Base-by-base conservation (phyloP, 2,797 vertebrate species). In the Onychomys leucogaster region DNA sequence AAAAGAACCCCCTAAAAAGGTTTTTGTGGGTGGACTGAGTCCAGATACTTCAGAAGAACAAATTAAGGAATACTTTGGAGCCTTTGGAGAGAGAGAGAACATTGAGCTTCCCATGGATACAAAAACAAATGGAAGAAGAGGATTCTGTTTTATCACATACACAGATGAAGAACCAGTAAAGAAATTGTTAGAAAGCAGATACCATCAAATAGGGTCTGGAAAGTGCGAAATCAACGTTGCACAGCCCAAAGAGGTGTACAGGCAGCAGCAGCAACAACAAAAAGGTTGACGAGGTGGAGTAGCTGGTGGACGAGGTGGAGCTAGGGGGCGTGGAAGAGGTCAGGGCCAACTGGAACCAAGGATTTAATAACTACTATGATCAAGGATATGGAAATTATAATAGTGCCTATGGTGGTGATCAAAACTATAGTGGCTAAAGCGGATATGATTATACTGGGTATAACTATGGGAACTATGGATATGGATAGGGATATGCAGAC, bases 181-280 rank as follows among this genome's bases (percentile, higher is more conserved):
- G 98, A 99, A 99, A 93, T 98, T 99, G 34, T 97, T 99, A 98
- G 99, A 99, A 97, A 99, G 99, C 98, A 98, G 99, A 99, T 99
- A 99, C 43, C 99, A 99, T 98, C 99, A 99, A 69, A 99, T 99
- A 96, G 99, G 99, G 97, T 99, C 99, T 97, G 99, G 99, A 98
- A 99, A 99, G 99, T 99, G 99, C 98, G 99, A 99, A 98, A 99
- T 99, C 94, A 99, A 99, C 98, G 99, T 99, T 97, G 99, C 99
- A 94, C 99, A 99, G 94, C 99, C 99, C 82, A 99, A 99, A 98
- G 99, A 99, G 95, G 99, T 99, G 2, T 99, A 99, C 98, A 99
- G 99, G 90, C 99, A 99, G 86, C 99, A 99, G 73, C 99, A 99
- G 97, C 98, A 99, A 34, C 99, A 99, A 93, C 99, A 99, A 80